Base-by-base conservation (phyloP, 2,888 invertebrate species). In the Pristionchus mayeri region DNA sequence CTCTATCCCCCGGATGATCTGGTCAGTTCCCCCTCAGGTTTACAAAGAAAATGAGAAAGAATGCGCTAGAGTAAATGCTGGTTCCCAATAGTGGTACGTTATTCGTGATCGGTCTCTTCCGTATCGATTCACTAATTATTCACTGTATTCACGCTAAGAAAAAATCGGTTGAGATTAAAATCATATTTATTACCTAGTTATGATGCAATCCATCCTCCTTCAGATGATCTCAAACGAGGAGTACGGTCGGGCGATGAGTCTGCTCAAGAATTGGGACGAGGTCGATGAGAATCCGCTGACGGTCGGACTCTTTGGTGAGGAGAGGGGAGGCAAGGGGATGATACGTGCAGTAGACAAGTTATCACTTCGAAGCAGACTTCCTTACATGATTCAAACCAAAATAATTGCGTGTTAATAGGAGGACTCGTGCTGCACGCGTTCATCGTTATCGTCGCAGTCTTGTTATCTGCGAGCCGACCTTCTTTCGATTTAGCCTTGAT, bases 1-100 rank as follows among this genome's bases (percentile, higher is more conserved):
- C 89, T 95, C 13, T 93, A 95, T 75, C 95, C 95, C 2, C 95
- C 95, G 0, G 85, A 86, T 84, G 91, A 91, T 44, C 85, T 91
- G 88, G 86, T 87, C 27, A 71, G 71, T n/a, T n/a, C n/a, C n/a
- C n/a, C n/a, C n/a, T n/a, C n/a, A n/a, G n/a, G n/a, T n/a, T n/a
- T n/a, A n/a, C n/a, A 60, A 11, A 60, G n/a, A 52, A 48, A 7
- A 52, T 79, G 2, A n/a, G n/a, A n/a, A n/a, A n/a, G n/a, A n/a
- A n/a, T n/a, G n/a, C n/a, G n/a, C n/a, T n/a, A n/a, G n/a, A n/a
- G n/a, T n/a, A n/a, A n/a, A n/a, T n/a, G n/a, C n/a, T n/a, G n/a
- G n/a, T n/a, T n/a, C n/a, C 18, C 27, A 84, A 34, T 30, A 27
- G 63, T 27, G 63, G 27, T 27, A 57, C 63, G 63, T 3, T 24